Evolutionary conservation across 2,888 invertebrate species (phyloP).

Genomic region (Noctua comes): DNA sequence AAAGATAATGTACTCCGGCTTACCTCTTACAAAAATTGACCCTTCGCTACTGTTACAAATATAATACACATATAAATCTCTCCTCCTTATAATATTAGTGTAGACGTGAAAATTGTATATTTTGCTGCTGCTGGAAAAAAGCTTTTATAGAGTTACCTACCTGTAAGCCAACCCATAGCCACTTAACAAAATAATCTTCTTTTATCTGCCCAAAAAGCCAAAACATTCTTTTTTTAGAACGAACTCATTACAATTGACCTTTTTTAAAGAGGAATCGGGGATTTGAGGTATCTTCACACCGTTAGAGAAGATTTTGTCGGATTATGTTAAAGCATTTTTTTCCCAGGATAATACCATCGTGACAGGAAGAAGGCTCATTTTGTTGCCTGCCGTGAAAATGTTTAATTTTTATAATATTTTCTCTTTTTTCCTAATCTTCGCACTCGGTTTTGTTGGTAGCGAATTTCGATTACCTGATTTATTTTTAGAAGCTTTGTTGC

Average conservation of each 20-base stretch:
- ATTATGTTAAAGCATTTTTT: slow-evolving; percentile 58
- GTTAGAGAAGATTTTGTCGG: slow-evolving; percentile 56
- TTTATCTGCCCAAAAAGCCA: slow-evolving; percentile 9
- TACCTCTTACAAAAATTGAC: too few relatives aligned
- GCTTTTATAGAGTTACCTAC: background rate
- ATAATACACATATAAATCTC: too few relatives aligned
- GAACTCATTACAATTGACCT: slow-evolving; percentile 38
- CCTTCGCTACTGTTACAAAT: too few relatives aligned
- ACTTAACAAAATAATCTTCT: slow-evolving; percentile 1
- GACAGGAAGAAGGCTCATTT: slow-evolving; percentile 53
- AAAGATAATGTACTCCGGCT: too few relatives aligned
- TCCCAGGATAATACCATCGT: slow-evolving; percentile 52
- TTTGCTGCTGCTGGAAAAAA: too few relatives aligned
- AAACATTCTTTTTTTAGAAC: slow-evolving; percentile 18
- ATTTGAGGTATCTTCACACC: slow-evolving; percentile 58
- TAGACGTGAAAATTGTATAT: too few relatives aligned
- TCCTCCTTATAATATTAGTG: too few relatives aligned
- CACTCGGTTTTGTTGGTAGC: slow-evolving; percentile 15
- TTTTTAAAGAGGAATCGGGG: slow-evolving; percentile 48
- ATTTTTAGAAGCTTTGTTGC: background rate
- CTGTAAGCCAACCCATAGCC: background rate
- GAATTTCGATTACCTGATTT: slow-evolving; percentile 27
- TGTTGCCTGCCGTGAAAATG: slow-evolving; percentile 38
- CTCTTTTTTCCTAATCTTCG: slow-evolving; percentile 36
- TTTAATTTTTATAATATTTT: slow-evolving; percentile 42